Conservation (phyloP, 2,797 vertebrate species). For the Dallia pectoralis region DNA sequence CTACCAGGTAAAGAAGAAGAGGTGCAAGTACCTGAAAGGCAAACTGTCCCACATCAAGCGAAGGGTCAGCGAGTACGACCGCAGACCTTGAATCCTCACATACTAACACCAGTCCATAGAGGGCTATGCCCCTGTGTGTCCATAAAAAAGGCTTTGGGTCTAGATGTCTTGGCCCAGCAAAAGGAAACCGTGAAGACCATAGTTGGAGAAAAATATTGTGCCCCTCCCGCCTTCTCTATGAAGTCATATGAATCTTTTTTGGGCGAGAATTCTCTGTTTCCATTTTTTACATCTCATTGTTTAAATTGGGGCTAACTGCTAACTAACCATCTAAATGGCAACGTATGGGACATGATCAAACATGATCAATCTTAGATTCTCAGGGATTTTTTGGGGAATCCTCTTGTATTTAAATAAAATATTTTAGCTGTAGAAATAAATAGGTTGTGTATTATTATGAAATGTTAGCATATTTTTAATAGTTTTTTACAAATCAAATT, state of each 20-base stretch:
- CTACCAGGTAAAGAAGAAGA: constrained; percentile 81
- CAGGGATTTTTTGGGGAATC: background rate
- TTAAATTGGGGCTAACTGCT: too few species aligned
- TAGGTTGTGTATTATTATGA: background rate
- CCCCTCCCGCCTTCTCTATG: background rate
- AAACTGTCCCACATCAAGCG: constrained; percentile 87
- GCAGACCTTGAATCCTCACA: constrained; percentile 57
- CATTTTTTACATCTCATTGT: background rate
- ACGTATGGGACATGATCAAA: too few species aligned
- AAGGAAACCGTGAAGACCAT: background rate
- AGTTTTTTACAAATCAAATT: background rate
- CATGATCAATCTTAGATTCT: background rate
- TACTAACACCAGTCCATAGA: background rate
- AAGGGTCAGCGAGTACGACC: constrained; percentile 85
- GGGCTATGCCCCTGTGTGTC: background rate
- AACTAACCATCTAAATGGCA: too few species aligned
- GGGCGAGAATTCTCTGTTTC: background rate
- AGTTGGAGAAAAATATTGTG: background rate
- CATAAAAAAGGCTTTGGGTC: background rate
- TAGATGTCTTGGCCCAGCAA: background rate
- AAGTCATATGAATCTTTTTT: background rate
- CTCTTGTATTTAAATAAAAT: background rate
- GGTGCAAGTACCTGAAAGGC: constrained; percentile 78
- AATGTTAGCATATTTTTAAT: background rate
- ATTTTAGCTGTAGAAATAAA: background rate